Evolutionary conservation across 2,888 invertebrate species (phyloP).

Genomic region (Drosophila kokeensis): DNA sequence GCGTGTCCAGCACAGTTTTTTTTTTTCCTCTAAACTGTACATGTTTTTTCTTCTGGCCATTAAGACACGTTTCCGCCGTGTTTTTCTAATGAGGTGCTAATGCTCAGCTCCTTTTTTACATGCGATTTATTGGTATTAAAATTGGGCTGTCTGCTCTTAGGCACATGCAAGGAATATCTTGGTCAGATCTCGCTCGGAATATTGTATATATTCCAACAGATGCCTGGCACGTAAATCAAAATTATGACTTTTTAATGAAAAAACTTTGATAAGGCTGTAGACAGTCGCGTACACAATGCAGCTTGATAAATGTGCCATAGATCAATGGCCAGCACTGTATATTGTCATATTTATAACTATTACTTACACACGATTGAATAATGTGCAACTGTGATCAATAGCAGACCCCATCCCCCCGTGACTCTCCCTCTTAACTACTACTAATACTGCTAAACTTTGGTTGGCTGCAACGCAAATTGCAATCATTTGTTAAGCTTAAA

Average conservation of each 20-base stretch:
- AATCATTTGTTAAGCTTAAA: constrained; percentile 70
- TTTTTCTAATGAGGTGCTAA: constrained; percentile 71
- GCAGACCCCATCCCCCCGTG: neutral
- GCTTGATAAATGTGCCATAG: constrained; percentile 31
- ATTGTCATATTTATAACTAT: constrained; percentile 65
- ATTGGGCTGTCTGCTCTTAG: constrained; percentile 45
- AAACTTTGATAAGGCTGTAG: constrained; percentile 35
- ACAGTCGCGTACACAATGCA: constrained; percentile 12
- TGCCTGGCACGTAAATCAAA: constrained; percentile 69
- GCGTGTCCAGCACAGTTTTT: constrained; percentile 51
- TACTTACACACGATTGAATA: constrained; percentile 82
- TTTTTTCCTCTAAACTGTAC: constrained; percentile 7
- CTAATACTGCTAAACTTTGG: constrained; percentile 22
- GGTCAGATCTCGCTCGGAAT: constrained; percentile 2
- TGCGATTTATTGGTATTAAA: constrained; percentile 54
- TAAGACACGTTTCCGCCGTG: constrained; percentile 49
- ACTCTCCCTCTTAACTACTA: neutral
- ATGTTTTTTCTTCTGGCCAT: constrained; percentile 36
- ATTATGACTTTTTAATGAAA: constrained; percentile 72
- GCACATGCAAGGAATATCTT: constrained; percentile 30
- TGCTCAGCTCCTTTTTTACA: constrained; percentile 42
- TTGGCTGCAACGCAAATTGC: constrained; percentile 60
- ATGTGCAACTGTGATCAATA: constrained; percentile 51
- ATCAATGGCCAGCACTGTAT: constrained; percentile 34
- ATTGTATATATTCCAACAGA: constrained; percentile 61